phyloP scores from a whole-genome alignment of 2,113 vertebrate genomes.

The Eretmochelys imbricata region DNA sequence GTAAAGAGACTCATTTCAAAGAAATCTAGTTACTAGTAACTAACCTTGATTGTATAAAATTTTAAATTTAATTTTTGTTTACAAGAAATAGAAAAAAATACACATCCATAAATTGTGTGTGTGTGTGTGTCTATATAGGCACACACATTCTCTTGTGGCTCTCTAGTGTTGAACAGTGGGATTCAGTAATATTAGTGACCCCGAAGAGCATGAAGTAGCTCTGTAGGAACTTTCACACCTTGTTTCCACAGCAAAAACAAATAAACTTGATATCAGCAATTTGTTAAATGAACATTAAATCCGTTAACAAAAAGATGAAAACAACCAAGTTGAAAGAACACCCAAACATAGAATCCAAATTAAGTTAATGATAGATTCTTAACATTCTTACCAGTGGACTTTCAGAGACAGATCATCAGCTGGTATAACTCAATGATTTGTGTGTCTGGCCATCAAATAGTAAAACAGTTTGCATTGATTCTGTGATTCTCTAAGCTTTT shows the following conservation, averaged over 20 bases:
- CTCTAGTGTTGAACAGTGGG: not conserved
- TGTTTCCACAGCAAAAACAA: not conserved
- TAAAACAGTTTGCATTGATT: not conserved
- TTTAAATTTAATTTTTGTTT: not conserved
- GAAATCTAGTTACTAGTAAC: not conserved
- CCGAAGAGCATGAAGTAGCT: not conserved
- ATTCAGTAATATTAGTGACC: not conserved
- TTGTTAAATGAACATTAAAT: not conserved
- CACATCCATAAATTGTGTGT: not conserved
- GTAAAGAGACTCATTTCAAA: accelerated
- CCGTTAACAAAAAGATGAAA: not conserved
- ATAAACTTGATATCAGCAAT: not conserved
- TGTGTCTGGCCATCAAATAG: not conserved
- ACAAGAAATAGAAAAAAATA: not conserved
- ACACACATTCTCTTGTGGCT: too few species aligned
- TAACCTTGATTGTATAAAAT: not conserved
- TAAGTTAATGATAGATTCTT: not conserved
- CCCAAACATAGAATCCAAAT: not conserved
- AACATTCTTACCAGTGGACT: not conserved
- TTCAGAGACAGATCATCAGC: not conserved
- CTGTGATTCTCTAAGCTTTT: not conserved
- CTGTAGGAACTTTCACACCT: not conserved
- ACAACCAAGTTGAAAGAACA: not conserved
- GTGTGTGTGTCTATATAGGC: not conserved
- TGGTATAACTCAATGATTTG: not conserved